Evolutionary conservation across 2,888 invertebrate genomes (phyloP).

Genomic region (Ormyrus labotus): DNA sequence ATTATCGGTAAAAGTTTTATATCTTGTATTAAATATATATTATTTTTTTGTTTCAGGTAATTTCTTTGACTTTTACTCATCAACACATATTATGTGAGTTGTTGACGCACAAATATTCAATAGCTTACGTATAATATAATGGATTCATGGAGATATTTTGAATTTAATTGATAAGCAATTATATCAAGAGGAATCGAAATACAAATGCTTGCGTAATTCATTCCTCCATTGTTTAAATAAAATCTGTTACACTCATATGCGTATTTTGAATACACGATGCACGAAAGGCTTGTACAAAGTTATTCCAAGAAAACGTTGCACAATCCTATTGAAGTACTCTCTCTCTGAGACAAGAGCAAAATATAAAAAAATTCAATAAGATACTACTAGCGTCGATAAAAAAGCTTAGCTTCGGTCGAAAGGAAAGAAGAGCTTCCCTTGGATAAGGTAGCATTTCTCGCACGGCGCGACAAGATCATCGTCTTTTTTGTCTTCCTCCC

Average conservation of each 20-base stretch:
- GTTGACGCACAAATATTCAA: conserved; percentile 14
- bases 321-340: no score
- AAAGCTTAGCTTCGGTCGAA: background rate
- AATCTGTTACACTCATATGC: no score
- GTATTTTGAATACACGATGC: no score
- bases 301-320: no score
- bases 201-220: no score
- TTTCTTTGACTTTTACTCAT: conserved; percentile 23
- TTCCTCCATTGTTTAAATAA: no score
- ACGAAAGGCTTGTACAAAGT: no score
- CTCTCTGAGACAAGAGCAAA: no score
- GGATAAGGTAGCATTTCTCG: conserved; percentile 22
- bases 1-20: no score
- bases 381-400: background rate
- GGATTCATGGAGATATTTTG: no score
- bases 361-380: conserved; percentile 6
- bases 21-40: background rate
- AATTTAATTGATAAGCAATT: no score
- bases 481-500: conserved; percentile 5
- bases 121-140: background rate
- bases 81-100: conserved; percentile 19
- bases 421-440: background rate
- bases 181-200: no score
- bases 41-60: conserved; percentile 68
- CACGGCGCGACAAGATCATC: conserved; percentile 12